phyloP scores from a whole-genome alignment of 2,113 vertebrate species.

The Indri indri region DNA sequence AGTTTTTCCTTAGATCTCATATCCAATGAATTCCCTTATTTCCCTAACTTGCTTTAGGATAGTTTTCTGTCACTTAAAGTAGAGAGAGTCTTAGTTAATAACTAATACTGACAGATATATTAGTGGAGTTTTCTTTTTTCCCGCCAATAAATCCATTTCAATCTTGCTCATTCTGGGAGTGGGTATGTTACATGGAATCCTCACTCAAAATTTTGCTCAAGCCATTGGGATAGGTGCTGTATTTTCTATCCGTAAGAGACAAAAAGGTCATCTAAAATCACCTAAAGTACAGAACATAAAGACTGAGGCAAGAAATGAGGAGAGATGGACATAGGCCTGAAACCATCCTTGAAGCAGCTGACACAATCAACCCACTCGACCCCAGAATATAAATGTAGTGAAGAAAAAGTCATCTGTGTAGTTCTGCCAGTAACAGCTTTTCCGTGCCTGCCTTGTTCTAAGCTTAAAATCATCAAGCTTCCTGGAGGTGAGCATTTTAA shows the following conservation, averaged over 20 bases:
- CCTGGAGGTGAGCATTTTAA: not conserved
- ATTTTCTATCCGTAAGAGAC: not conserved
- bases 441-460: not conserved
- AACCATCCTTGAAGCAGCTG: not conserved
- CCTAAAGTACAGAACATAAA: not conserved
- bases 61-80: not conserved
- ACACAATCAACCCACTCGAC: not conserved
- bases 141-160: not conserved
- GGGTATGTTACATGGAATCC: fast-evolving
- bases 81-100: not conserved
- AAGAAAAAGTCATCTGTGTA: not conserved
- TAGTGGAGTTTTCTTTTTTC: too few species aligned
- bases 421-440: not conserved
- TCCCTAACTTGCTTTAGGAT: not conserved
- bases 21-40: not conserved
- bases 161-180: not conserved
- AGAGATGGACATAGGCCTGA: not conserved
- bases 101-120: too few species aligned
- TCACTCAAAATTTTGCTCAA: not conserved
- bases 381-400: not conserved
- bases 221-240: not conserved
- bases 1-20: not conserved
- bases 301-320: not conserved
- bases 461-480: not conserved
- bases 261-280: not conserved